Conservation (phyloP, 2,113 vertebrate species). For the Pygoscelis adeliae region DNA sequence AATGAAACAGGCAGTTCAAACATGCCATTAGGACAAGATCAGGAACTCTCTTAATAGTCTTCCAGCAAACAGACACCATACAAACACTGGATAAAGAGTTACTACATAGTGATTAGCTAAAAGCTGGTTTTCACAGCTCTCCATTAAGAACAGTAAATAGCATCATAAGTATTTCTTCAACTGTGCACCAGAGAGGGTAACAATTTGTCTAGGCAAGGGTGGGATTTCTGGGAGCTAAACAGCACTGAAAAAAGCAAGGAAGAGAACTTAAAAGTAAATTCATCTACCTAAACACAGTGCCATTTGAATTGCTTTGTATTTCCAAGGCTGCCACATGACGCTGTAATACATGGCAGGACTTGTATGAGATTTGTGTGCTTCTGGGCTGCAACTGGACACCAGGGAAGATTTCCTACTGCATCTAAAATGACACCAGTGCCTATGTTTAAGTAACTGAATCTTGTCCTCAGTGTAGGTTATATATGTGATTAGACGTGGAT, state of each 20-base stretch:
- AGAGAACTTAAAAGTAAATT: not conserved
- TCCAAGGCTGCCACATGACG: not conserved
- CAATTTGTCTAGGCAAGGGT: not conserved
- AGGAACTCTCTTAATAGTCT: constrained; percentile 36
- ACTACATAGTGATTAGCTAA: not conserved
- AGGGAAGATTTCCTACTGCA: not conserved
- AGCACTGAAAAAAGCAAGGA: not conserved
- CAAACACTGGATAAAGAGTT: not conserved
- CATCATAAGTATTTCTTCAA: not conserved
- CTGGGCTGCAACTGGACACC: not conserved
- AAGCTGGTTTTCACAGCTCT: not conserved
- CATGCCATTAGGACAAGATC: constrained; percentile 27
- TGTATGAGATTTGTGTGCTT: not conserved
- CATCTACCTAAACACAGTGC: not conserved
- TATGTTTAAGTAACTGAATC: not conserved
- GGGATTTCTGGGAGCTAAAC: not conserved
- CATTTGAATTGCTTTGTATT: not conserved
- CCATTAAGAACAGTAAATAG: not conserved
- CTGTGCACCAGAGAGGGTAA: not conserved
- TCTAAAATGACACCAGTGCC: not conserved
- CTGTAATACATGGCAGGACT: not conserved
- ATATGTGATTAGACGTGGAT: not conserved
- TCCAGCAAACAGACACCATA: constrained; percentile 6
- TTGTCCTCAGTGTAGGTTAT: not conserved
- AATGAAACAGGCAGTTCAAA: constrained; percentile 29